These are phyloP conservation scores for Wasmannia auropunctata DNA, from an alignment of 1,140 invertebrate genomes.

Conservation along the genomic window DNA sequence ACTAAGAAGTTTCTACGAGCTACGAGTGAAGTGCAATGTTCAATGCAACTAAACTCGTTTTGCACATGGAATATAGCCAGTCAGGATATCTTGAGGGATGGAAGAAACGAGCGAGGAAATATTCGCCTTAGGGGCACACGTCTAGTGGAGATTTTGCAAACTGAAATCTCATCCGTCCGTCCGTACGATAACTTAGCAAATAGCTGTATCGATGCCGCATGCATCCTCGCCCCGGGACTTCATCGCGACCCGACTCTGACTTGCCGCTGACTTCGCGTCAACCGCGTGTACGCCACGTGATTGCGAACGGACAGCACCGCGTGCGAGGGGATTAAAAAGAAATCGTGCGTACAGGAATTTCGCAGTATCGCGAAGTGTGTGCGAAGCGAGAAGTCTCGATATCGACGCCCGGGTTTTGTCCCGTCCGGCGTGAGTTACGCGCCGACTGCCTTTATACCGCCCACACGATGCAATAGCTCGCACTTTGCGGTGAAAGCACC, in stretches of 20 bases:
- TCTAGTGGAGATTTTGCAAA: constrained; percentile 17
- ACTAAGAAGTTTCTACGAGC: background rate
- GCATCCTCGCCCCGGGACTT: constrained; percentile 7
- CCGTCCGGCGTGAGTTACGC: constrained; percentile 15
- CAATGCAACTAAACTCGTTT: constrained; percentile 2
- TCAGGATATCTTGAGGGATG: background rate
- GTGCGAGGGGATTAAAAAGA: background rate
- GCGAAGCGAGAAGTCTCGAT: constrained; percentile 10
- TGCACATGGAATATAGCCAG: background rate
- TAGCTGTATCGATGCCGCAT: background rate
- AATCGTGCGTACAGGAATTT: constrained; percentile 1
- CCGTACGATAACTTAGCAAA: constrained; percentile 1
- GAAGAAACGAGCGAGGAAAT: background rate
- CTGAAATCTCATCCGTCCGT: background rate
- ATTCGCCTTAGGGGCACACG: background rate
- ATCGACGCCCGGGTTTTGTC: constrained; percentile 39
- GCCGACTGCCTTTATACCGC: constrained; percentile 31
- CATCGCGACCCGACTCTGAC: background rate
- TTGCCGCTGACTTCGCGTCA: background rate
- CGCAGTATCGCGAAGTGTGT: background rate
- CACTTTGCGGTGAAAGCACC: constrained; percentile 50
- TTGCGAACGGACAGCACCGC: background rate
- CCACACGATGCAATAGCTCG: constrained; percentile 48
- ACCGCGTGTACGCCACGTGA: background rate
- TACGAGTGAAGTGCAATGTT: background rate